Evolutionary conservation across 2,797 vertebrate species (phyloP), one percentile per base, ranked within the genome.

Genomic region (Sardinella longiceps): DNA sequence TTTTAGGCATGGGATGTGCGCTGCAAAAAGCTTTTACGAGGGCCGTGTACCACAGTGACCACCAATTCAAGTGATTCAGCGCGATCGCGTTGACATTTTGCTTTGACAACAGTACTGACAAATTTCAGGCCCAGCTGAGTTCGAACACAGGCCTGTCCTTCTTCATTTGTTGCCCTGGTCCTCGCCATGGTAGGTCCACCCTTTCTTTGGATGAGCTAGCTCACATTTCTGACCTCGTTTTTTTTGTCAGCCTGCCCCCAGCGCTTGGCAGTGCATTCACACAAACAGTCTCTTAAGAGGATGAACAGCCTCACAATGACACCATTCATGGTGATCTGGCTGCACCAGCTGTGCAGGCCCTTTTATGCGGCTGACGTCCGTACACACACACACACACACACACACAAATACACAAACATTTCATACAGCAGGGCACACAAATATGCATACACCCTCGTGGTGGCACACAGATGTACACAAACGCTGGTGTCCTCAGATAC

Each of bases 251-350:
- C 15, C 37, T 77, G 70, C 70, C 70, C 70, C 70, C 70, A 77
- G 70, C 70, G 18, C 70, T 43, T 77, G 70, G 33, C 70, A 77
- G 33, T 23, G 70, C 70, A 77, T 77, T 77, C 70, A 77, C 70
- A 77, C 70, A 77, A 77, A 43, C 70, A 91, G 89, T 92, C 92
- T 90, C 88, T 90, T 85, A 87, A 91, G 89, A 88, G 90, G 89
- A 91, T 88, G 84, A 84, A 90, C 87, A 84, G 58, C 5, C 81
- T 86, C 88, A 93, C 92, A 94, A 92, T 92, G 93, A 90, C 89
- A 88, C 88, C 90, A 89, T 94, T 94, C 90, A 92, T 87, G 84
- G 25, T 3, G 86, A 83, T 80, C 37, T 58, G 86, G 89, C 86
- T 89, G 88, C 87, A 86, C 89, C 92, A 90, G 90, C 90, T 87